Conservation (phyloP, 2,113 vertebrate species). For the Microtus ochrogaster region DNA sequence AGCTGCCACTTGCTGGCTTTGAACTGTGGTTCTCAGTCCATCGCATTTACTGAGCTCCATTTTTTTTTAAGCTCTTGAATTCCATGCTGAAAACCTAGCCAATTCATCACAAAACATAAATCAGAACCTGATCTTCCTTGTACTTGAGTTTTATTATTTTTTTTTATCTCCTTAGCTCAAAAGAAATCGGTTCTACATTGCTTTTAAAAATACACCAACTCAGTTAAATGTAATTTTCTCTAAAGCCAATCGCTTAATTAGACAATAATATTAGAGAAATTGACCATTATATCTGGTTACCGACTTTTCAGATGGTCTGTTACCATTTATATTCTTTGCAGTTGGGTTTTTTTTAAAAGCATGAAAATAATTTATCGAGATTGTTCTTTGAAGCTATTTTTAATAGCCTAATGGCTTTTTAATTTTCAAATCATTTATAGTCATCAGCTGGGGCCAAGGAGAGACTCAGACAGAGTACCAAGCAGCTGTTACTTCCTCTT, state of each 20-base stretch:
- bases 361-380: slow-evolving; percentile 78
- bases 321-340: slow-evolving; percentile 76
- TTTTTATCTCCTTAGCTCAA: slow-evolving; percentile 44
- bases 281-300: slow-evolving; percentile 81
- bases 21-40: not conserved
- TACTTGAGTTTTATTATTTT: slow-evolving; percentile 47
- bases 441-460: slow-evolving; percentile 76
- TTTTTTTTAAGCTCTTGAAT: not conserved
- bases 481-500: slow-evolving; percentile 43
- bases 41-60: not conserved
- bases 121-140: slow-evolving; percentile 37
- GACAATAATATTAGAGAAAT: slow-evolving; percentile 79
- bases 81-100: not conserved
- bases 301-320: slow-evolving; percentile 81
- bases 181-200: slow-evolving; percentile 60
- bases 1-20: not conserved
- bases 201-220: slow-evolving; percentile 67
- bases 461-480: slow-evolving; percentile 59
- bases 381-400: slow-evolving; percentile 83
- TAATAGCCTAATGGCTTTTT: slow-evolving; percentile 83
- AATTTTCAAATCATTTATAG: slow-evolving; percentile 79
- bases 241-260: slow-evolving; percentile 81
- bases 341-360: slow-evolving; percentile 76
- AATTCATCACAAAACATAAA: slow-evolving; percentile 24
- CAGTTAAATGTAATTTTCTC: slow-evolving; percentile 79